phyloP scores from a whole-genome alignment of 2,797 vertebrate genomes.

The Falco cherrug region DNA sequence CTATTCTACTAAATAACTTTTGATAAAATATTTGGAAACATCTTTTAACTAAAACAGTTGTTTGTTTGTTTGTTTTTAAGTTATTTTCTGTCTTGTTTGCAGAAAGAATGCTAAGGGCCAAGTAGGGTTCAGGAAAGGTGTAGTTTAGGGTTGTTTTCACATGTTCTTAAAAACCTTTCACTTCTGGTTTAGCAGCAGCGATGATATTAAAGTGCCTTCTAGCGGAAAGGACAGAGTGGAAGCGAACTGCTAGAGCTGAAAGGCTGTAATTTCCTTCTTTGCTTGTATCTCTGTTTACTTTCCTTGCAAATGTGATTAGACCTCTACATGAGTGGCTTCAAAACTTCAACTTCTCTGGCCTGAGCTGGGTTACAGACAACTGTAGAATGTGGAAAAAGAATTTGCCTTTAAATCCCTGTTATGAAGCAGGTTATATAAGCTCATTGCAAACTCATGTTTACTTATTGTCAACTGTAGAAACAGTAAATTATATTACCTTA shows the following conservation, averaged over 20 bases:
- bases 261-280: neutral
- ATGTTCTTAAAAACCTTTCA: neutral
- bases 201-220: neutral
- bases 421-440: neutral
- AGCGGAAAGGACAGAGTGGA: neutral
- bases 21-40: neutral
- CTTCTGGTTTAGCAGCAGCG: neutral
- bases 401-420: neutral
- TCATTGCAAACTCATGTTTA: neutral
- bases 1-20: neutral
- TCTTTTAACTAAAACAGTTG: neutral
- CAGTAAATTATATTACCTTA: neutral
- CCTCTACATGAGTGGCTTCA: neutral
- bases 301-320: neutral
- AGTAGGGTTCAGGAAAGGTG: neutral
- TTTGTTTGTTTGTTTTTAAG: neutral
- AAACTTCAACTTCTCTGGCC: neutral
- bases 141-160: neutral
- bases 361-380: neutral
- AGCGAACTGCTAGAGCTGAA: neutral
- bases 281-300: neutral
- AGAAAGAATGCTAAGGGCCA: neutral
- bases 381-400: neutral
- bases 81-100: neutral
- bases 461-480: neutral